A percentile compares a stretch with the other conserved stretches of the same genome.
Evolutionary conservation across 2,888 invertebrate species (phyloP).

Genomic region (Hofmannophila pseudospretella): DNA sequence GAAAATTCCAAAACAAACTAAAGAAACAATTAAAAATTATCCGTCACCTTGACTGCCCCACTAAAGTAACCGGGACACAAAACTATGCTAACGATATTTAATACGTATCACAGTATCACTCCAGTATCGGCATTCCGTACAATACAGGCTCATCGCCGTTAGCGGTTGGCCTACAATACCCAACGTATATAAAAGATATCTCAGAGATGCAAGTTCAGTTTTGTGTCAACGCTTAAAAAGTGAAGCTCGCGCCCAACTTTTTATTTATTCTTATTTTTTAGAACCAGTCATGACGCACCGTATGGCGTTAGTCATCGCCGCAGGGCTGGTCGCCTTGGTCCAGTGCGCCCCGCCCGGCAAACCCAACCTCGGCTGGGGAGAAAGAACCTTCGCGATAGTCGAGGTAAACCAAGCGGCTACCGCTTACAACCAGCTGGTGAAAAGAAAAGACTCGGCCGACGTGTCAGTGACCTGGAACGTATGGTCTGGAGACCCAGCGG

Average conservation of each 20-base stretch:
- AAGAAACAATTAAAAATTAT: constrained; percentile 44
- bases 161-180: constrained; percentile 74
- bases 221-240: constrained; percentile 45
- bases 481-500: constrained; percentile 66
- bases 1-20: constrained; percentile 35
- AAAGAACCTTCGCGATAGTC: constrained; percentile 64
- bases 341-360: constrained; percentile 60
- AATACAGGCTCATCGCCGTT: constrained; percentile 54
- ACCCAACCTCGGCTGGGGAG: constrained; percentile 67
- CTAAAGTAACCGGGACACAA: constrained; percentile 56
- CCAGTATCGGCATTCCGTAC: constrained; percentile 42
- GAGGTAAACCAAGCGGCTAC: constrained; percentile 73
- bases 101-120: constrained; percentile 60
- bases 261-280: constrained; percentile 47
- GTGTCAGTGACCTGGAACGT: constrained; percentile 70
- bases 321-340: constrained; percentile 36
- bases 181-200: constrained; percentile 66
- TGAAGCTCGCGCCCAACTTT: constrained; percentile 43
- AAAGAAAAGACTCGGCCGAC: constrained; percentile 55
- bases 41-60: constrained; percentile 63
- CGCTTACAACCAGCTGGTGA: constrained; percentile 69
- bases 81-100: constrained; percentile 68
- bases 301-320: constrained; percentile 43
- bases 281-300: constrained; percentile 58
- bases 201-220: constrained; percentile 55